Base-by-base conservation (phyloP, 2,797 vertebrate genomes). In the Falco peregrinus region DNA sequence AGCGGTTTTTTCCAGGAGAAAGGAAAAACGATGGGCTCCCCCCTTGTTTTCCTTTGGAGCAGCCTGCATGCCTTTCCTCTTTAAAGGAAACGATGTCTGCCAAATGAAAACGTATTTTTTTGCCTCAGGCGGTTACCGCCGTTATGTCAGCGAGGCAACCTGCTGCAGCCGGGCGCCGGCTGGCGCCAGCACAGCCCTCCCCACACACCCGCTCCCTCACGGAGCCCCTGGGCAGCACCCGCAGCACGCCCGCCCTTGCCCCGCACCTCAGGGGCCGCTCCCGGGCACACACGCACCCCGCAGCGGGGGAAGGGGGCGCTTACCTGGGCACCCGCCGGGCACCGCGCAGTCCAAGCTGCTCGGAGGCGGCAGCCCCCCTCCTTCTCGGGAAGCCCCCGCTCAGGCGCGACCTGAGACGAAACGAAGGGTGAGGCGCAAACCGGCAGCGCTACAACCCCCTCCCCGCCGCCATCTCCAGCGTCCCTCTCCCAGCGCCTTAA, bases 361-460 rank as follows among this genome's bases (percentile, higher is more conserved):
- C 21, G 14, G 21, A 16, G 7, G 10, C 25, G 5, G 41, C 60
- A 51, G 65, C 8, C 3, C 8, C 37, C 8, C 8, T 31, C 33
- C 17, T 19, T 43, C 25, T 11, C 71, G 8, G 69, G 16, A 53
- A 9, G 16, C 50, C 25, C 54, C 60, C 16, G 5, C 70, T 45
- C 45, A 29, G 37, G 13, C 5, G 11, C 50, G 5, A 50, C 39
- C 39, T 26, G 12, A 56, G 12, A 28, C 10, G 9, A 41, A 16
- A 7, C 16, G 11, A 26, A 33, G 25, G 45, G 21, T 5, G 11
- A 73, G 11, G 4, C 9, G 4, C 33, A 16, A 6, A 3, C 21
- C 41, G 1, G 10, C 16, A 2, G 19, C 2, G 3, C 25, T 65
- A 80, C 14, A 25, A 0, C 2, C 2, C 7, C 6, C 12, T 1